Base-by-base conservation (phyloP, 2,113 vertebrate genomes). In the Odocoileus virginianus region DNA sequence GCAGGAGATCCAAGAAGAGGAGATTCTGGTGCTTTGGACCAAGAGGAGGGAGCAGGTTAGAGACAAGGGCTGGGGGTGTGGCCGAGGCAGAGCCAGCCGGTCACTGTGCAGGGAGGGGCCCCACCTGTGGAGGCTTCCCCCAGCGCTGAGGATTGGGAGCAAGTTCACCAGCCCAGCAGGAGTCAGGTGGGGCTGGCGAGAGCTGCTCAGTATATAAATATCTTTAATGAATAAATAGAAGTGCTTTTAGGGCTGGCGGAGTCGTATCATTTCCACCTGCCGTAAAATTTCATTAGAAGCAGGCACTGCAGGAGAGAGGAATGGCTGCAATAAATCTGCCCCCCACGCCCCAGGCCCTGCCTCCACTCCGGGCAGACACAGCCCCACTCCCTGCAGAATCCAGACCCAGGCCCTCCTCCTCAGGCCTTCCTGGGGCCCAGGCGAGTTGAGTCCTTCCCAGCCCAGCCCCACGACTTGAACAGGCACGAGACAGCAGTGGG, bases 201-300 rank as follows among this genome's bases (percentile, higher is more conserved):
- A 33, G 76, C 58, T 6, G 79, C 3, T 97, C 93, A 30, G 97
- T 97, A 91, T 95, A 86, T 97, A 91, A 97, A 89, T 96, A 91
- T 95, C 95, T 94, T 76, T 96, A 97, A 97, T 97, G 94, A 98
- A 94, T 97, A 98, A 98, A 97, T 94, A 97, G 97, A 98, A 97
- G 93, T 97, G 78, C 96, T 98, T 97, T 98, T 94, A 97, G 96
- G 96, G 89, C 93, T 97, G 96, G 88, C 21, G 0, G 67, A 96
- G 97, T 86, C 36, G 0, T 67, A 88, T 98, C 98, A 98, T 96
- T 98, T 97, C 97, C 93, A 98, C 97, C 98, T 97, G 98, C 98
- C 40, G 1, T 97, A 97, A 97, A 96, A 98, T 97, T 93, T 96
- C 96, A 95, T 92, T 97, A 98, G 98, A 85, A 96, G 97, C 83